Evolutionary conservation across 2,113 vertebrate genomes (phyloP), one percentile per base, ranked within the genome.

Genomic region (Morone saxatilis): DNA sequence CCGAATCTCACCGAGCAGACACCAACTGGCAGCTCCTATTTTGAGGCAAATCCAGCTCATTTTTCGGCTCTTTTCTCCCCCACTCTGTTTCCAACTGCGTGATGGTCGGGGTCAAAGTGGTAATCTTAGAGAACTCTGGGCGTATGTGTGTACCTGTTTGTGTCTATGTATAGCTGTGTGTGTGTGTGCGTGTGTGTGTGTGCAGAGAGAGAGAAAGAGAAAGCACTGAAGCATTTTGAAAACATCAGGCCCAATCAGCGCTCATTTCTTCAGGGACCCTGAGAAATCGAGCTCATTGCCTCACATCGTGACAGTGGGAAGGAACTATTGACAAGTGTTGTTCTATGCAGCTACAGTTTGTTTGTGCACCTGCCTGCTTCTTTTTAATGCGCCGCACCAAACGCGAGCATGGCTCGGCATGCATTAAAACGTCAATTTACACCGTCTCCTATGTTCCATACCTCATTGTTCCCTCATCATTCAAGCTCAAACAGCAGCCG

Each of bases 211-310:
- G 19, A 60, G 11, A 83, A 41, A 68, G 69, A 72, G 71, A 83
- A 80, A 50, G 65, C 87, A 57, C 51, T 62, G 77, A 81, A 89
- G 77, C 87, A 85, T 86, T 91, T 78, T 85, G 65, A 77, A 88
- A 89, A 92, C 91, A 92, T 89, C 90, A 83, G 84, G 66, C 83
- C 86, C 86, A 89, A 91, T 93, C 91, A 92, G 87, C 9, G 57
- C 74, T 84, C 66, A 86, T 88, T 92, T 91, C 85, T 90, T 92
- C 85, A 59, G 84, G 82, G 87, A 84, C 85, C 86, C 73, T 54
- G 68, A 78, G 85, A 92, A 85, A 90, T 77, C 2, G 69, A 87
- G 88, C 90, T 86, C 81, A 81, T 84, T 85, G 87, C 67, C 53
- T 89, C 68, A 56, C 72, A 66, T 53, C 38, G 81, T 69, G 83